These are phyloP conservation scores for Myanophis thanlyinensis DNA, from an alignment of 2,113 vertebrate genomes.

Conservation along the genomic window DNA sequence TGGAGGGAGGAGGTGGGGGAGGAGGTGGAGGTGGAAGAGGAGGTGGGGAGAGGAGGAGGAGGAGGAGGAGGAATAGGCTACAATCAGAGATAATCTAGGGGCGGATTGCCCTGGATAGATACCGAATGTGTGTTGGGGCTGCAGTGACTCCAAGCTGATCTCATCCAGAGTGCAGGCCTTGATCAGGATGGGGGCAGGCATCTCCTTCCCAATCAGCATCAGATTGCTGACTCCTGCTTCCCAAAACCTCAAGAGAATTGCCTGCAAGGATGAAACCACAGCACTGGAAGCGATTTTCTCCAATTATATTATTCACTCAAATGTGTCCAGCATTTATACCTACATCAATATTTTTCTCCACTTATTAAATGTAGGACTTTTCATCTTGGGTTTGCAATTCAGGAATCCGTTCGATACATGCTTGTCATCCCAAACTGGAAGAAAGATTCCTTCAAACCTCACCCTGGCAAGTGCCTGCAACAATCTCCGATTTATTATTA, in stretches of 20 bases:
- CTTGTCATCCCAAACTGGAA: not conserved
- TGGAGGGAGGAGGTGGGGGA: no score
- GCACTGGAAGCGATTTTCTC: not conserved
- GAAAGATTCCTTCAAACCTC: not conserved
- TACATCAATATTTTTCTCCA: not conserved
- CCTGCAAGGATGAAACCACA: not conserved
- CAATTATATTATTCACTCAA: not conserved
- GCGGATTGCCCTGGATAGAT: not conserved
- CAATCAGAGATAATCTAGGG: not conserved
- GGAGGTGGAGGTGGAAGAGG: not conserved
- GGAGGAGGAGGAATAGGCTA: not conserved
- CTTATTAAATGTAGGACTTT: not conserved
- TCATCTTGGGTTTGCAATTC: no score
- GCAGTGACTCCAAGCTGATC: not conserved
- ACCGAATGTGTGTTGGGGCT: not conserved
- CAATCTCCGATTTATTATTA: not conserved
- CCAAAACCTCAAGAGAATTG: not conserved
- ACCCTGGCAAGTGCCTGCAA: not conserved
- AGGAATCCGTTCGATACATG: not conserved
- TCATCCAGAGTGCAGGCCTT: not conserved
- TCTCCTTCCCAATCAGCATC: not conserved
- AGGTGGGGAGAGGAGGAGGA: fast-evolving
- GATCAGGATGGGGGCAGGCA: not conserved
- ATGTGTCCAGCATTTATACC: not conserved
- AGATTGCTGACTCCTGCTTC: not conserved